Evolutionary conservation across 2,888 invertebrate genomes (phyloP).

Genomic region (Acheta domesticus): DNA sequence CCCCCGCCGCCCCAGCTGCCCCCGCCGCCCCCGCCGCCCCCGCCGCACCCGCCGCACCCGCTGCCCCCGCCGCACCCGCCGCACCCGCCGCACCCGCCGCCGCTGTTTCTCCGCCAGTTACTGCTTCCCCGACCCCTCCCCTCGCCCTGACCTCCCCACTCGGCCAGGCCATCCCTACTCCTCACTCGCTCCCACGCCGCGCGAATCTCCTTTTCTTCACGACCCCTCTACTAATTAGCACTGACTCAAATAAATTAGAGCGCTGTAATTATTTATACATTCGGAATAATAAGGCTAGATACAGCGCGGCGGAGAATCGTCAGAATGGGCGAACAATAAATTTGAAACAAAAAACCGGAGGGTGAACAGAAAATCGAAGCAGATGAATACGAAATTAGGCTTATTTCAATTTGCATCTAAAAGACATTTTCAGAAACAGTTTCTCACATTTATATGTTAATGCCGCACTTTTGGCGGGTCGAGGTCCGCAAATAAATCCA

Average conservation of each 20-base stretch:
- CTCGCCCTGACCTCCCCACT: no score
- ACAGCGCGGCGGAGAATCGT: not conserved
- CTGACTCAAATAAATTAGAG: conserved; percentile 18
- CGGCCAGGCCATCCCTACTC: no score
- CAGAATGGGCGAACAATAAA: conserved; percentile 8
- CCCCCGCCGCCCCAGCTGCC: no score
- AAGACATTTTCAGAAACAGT: conserved; percentile 11
- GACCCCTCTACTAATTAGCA: not conserved
- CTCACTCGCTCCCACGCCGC: no score
- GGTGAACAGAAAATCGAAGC: not conserved
- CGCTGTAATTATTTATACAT: not conserved
- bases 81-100: no score
- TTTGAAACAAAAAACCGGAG: not conserved
- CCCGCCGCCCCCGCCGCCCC: no score
- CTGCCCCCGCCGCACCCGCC: no score
- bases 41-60: no score
- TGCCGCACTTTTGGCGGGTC: conserved; percentile 5
- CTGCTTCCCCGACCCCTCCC: no score
- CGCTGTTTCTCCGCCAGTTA: no score
- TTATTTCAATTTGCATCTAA: conserved; percentile 18
- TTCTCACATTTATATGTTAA: conserved; percentile 18
- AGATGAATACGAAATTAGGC: conserved; percentile 9
- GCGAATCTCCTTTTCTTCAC: no score
- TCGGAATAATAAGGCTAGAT: conserved; percentile 6
- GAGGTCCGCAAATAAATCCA: conserved; percentile 6